phyloP scores from a whole-genome alignment of 2,797 vertebrate species.

The Dendrocincla fuliginosa region DNA sequence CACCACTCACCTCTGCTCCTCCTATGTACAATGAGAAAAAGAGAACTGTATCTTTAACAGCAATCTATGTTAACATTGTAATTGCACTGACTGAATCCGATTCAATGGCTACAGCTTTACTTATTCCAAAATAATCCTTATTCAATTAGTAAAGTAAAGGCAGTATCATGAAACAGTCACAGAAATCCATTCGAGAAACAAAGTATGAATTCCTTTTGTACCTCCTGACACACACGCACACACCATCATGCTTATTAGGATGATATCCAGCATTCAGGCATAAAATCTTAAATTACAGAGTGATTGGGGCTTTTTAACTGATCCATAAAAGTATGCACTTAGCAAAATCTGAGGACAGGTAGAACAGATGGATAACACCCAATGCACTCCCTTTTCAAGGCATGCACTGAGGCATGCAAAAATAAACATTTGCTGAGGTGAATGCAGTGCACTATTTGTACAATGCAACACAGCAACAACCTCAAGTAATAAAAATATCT shows the following conservation, averaged over 20 bases:
- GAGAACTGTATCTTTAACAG: not conserved
- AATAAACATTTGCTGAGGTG: slow-evolving; percentile 61
- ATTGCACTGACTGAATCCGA: not conserved
- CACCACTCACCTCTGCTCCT: not conserved
- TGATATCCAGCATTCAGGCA: slow-evolving; percentile 44
- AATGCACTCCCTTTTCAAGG: slow-evolving; percentile 12
- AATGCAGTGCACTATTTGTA: slow-evolving; percentile 22
- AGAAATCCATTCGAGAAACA: slow-evolving; percentile 6
- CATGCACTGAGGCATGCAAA: slow-evolving; percentile 55
- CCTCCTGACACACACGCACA: not conserved
- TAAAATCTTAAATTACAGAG: slow-evolving; percentile 71
- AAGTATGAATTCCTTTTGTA: slow-evolving; percentile 11
- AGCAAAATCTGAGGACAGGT: slow-evolving; percentile 62
- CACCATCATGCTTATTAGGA: not conserved
- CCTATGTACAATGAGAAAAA: not conserved
- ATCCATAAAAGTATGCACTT: slow-evolving; percentile 69
- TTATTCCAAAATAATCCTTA: slow-evolving; percentile 20
- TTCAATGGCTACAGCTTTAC: not conserved
- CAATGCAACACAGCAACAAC: slow-evolving; percentile 42
- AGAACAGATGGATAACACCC: slow-evolving; percentile 23
- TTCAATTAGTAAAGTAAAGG: slow-evolving; percentile 5
- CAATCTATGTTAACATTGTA: not conserved
- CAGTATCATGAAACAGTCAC: not conserved
- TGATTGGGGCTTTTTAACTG: slow-evolving; percentile 46
- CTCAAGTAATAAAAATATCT: slow-evolving; percentile 67